Evolutionary conservation across 2,797 vertebrate species (phyloP).

Genomic region (Notolepis coatsorum): DNA sequence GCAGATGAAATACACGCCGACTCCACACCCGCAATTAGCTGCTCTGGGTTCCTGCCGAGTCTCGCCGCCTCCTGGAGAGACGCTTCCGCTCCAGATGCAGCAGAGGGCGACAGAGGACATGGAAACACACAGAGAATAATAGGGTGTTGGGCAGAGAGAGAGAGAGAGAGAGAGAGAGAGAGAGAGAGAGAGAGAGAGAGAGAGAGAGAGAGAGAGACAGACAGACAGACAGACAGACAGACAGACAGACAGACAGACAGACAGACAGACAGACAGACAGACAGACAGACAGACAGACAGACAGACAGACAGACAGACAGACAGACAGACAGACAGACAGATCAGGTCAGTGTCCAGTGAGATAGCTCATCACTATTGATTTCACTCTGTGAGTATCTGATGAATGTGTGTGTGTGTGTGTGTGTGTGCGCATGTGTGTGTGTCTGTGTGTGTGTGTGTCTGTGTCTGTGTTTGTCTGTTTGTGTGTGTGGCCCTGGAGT

Average conservation of each 20-base stretch:
- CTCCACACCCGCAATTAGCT: not conserved
- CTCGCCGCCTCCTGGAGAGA: not conserved
- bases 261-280: not conserved
- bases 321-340: not conserved
- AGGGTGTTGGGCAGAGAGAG: not conserved
- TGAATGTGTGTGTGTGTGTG: not conserved
- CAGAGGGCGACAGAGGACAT: conserved; percentile 27
- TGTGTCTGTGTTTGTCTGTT: no score
- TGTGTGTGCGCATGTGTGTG: not conserved
- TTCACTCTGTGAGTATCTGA: not conserved
- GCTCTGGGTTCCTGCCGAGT: not conserved
- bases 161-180: not conserved
- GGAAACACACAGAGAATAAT: not conserved
- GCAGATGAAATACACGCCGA: no score
- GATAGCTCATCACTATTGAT: conserved; percentile 9
- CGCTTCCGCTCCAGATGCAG: not conserved
- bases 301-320: not conserved
- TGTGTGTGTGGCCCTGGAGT: no score
- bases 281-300: not conserved
- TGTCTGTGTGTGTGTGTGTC: not conserved
- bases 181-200: not conserved
- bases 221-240: not conserved
- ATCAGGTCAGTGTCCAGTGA: not conserved
- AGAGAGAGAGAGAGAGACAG: not conserved
- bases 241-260: not conserved